These are phyloP conservation scores for Nebria ingens DNA, from an alignment of 1,140 invertebrate genomes.

Conservation along the genomic window DNA sequence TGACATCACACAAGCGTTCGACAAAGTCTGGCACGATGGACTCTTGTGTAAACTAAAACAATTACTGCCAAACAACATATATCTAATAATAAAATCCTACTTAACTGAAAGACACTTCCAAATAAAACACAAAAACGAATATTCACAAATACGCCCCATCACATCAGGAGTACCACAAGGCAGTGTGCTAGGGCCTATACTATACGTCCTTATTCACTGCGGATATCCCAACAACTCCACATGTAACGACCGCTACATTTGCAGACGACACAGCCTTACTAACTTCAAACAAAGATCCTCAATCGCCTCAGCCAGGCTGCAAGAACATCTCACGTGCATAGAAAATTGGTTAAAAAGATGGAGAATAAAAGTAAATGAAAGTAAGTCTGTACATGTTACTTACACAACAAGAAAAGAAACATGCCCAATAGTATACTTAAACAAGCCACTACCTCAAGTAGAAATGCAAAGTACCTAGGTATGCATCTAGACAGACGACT, in stretches of 20 bases:
- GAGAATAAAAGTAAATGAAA: background rate
- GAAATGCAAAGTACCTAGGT: too few relatives aligned
- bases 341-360: background rate
- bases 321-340: background rate
- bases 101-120: conserved; percentile 10
- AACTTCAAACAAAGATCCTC: background rate
- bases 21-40: conserved; percentile 30
- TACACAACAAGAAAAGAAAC: background rate
- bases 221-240: background rate
- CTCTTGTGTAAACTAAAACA: conserved; percentile 27
- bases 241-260: background rate
- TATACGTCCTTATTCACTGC: background rate
- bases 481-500: too few relatives aligned
- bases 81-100: conserved; percentile 16
- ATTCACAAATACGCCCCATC: background rate
- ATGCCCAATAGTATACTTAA: background rate
- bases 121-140: background rate
- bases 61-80: conserved; percentile 9
- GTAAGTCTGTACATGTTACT: background rate
- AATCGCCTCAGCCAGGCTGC: background rate
- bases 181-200: too few relatives aligned
- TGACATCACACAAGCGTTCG: conserved; percentile 29
- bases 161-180: background rate
- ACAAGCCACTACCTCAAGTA: too few relatives aligned
- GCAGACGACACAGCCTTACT: background rate